phyloP scores from a whole-genome alignment of 2,888 invertebrate species.

The Caenorhabditis virilis region DNA sequence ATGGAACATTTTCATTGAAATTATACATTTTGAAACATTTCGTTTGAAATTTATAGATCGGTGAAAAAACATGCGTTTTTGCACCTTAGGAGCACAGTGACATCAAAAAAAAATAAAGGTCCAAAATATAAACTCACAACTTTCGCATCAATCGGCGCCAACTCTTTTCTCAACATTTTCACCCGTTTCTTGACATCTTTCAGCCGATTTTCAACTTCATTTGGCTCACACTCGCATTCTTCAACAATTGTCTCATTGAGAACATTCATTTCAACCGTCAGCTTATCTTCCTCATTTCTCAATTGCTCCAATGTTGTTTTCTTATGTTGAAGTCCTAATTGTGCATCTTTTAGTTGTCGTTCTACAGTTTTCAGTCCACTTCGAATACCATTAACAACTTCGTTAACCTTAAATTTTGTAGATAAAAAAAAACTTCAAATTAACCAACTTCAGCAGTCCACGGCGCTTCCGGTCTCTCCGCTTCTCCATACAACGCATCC shows the following conservation, averaged over 20 bases:
- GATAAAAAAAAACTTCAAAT: neutral
- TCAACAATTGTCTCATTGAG: conserved; percentile 20
- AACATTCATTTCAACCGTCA: conserved; percentile 5
- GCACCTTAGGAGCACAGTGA: too few relatives aligned
- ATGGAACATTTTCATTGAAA: too few relatives aligned
- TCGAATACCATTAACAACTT: conserved; percentile 1
- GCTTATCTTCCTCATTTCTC: conserved; percentile 10
- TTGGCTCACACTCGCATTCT: conserved; percentile 17
- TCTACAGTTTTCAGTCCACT: conserved; percentile 14
- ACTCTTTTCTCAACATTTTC: conserved; percentile 36
- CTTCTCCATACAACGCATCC: conserved; percentile 10
- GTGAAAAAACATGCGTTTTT: too few relatives aligned
- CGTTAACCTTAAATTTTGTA: neutral
- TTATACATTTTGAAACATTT: too few relatives aligned
- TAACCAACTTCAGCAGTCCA: conserved; percentile 4
- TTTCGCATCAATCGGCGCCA: conserved; percentile 45
- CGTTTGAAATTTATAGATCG: too few relatives aligned
- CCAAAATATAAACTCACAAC: conserved; percentile 6
- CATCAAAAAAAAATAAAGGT: neutral
- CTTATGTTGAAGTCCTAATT: conserved; percentile 13
- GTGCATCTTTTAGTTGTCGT: conserved; percentile 8
- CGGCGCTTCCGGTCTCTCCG: conserved; percentile 14
- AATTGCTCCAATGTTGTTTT: conserved; percentile 17
- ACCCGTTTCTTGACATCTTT: conserved; percentile 19
- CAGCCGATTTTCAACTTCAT: conserved; percentile 28